phyloP scores from a whole-genome alignment of 1,140 invertebrate genomes.

The Zaprionus inermis region DNA sequence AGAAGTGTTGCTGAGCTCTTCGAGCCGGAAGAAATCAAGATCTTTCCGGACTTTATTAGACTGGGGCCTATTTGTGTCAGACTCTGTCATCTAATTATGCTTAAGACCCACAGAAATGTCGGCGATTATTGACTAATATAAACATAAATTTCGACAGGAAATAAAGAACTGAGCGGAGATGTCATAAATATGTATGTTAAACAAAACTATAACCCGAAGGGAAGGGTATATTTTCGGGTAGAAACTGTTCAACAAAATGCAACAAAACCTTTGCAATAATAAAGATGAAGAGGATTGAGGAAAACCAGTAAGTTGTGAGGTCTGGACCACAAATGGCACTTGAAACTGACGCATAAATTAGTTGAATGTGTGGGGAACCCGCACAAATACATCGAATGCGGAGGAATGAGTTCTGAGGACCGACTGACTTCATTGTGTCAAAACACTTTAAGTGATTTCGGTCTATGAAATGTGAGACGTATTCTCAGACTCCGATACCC shows the following conservation, averaged over 20 bases:
- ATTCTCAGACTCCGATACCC: constrained; percentile 5
- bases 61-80: constrained; percentile 39
- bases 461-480: constrained; percentile 59
- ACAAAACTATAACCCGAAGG: constrained; percentile 66
- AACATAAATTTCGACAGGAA: constrained; percentile 54
- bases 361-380: constrained; percentile 64
- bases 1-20: constrained; percentile 27
- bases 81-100: constrained; percentile 57
- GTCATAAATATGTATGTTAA: constrained; percentile 76
- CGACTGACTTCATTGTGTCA: constrained; percentile 76
- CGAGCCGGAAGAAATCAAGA: constrained; percentile 55
- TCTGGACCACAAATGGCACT: constrained; percentile 74
- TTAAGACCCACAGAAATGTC: constrained; percentile 60
- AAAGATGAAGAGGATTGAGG: constrained; percentile 9
- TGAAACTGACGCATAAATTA: constrained; percentile 75
- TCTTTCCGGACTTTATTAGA: constrained; percentile 15
- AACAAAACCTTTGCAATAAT: constrained; percentile 74
- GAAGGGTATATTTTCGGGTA: constrained; percentile 32
- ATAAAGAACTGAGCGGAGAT: constrained; percentile 28
- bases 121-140: constrained; percentile 64
- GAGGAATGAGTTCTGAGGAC: constrained; percentile 31
- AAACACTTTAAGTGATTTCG: constrained; percentile 74
- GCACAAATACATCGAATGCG: constrained; percentile 35
- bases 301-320: constrained; percentile 47
- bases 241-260: constrained; percentile 67